A percentile compares a stretch with the other conserved stretches of the same genome.
Evolutionary conservation across 2,113 vertebrate genomes (phyloP).

Genomic region (Alectura lathami): DNA sequence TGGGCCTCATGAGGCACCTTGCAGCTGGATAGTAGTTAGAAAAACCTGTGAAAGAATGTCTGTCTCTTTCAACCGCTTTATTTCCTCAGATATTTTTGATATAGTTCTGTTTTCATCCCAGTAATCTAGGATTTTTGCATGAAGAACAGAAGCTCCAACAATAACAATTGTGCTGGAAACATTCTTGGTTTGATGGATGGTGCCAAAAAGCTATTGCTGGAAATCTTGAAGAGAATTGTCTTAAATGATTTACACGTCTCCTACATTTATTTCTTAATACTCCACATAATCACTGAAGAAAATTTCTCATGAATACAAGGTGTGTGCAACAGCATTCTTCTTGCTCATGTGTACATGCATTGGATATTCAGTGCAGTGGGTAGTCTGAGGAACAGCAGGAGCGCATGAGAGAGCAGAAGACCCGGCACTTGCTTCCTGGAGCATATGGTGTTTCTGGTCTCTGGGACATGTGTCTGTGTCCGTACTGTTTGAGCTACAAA

Average conservation of each 20-base stretch:
- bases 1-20: not conserved
- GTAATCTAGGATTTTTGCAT: not conserved
- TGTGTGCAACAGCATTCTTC: not conserved
- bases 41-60: not conserved
- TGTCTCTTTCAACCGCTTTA: not conserved
- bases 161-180: not conserved
- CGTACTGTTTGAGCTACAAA: not conserved
- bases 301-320: not conserved
- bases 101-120: not conserved
- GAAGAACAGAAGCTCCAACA: not conserved
- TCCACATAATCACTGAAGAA: not conserved
- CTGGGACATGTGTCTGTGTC: not conserved
- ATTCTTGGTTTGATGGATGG: not conserved
- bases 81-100: not conserved
- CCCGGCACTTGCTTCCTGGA: not conserved
- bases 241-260: not conserved
- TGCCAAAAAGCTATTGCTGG: not conserved
- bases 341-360: not conserved
- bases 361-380: not conserved
- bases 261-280: not conserved
- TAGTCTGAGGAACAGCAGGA: not conserved
- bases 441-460: conserved; percentile 46
- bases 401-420: not conserved
- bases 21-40: not conserved
- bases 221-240: not conserved